These are phyloP conservation scores for Aphidoletes aphidimyza DNA, from an alignment of 2,888 invertebrate species.

Conservation along the genomic window DNA sequence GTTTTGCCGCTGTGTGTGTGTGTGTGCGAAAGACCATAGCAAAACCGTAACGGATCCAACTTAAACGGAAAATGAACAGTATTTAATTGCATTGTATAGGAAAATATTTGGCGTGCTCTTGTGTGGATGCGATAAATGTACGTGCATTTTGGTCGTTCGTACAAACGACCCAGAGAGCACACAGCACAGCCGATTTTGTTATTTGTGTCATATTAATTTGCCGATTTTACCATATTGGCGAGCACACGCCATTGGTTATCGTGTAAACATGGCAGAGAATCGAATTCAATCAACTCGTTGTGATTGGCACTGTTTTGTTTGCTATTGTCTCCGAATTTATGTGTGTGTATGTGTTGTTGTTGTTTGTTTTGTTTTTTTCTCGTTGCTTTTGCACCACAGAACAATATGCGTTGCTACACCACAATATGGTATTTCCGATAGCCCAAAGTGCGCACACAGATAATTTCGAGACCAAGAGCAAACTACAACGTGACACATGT, in stretches of 20 bases:
- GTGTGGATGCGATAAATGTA: neutral
- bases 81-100: slow-evolving; percentile 26
- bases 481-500: too few species aligned
- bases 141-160: neutral
- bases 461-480: too few species aligned
- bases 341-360: too few species aligned
- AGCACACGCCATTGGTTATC: neutral
- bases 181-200: neutral
- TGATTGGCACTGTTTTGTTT: neutral
- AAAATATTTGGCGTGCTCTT: neutral
- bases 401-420: too few species aligned
- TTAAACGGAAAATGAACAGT: slow-evolving; percentile 32
- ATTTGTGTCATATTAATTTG: slow-evolving; percentile 35
- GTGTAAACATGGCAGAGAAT: too few species aligned
- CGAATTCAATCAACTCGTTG: too few species aligned
- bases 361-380: too few species aligned
- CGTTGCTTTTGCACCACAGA: too few species aligned
- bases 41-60: neutral
- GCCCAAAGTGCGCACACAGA: too few species aligned
- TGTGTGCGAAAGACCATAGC: slow-evolving; percentile 9
- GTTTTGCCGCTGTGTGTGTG: neutral
- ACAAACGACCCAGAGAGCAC: neutral
- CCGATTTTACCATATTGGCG: slow-evolving; percentile 10
- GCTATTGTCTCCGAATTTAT: too few species aligned
- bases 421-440: too few species aligned